These are phyloP conservation scores for Chaitophorus viminalis DNA, from an alignment of 2,888 invertebrate species.

Conservation along the genomic window DNA sequence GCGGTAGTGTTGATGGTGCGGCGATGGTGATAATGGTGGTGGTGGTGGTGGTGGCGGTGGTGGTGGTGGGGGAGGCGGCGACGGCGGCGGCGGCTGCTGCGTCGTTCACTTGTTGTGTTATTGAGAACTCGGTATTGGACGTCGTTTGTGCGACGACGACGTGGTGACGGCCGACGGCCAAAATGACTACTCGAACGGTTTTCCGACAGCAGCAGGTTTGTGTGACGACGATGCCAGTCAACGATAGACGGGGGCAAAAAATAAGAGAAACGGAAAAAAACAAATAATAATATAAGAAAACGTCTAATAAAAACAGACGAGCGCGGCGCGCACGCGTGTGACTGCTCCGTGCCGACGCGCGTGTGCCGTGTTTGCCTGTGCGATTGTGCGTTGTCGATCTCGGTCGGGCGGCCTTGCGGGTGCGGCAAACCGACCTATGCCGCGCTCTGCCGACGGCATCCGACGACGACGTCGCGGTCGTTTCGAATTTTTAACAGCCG, in stretches of 20 bases:
- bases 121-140: background rate
- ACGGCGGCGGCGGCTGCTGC: too few relatives aligned
- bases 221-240: background rate
- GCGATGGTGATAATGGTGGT: too few relatives aligned
- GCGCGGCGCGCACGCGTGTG: background rate
- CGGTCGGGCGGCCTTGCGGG: background rate
- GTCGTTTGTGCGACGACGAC: background rate
- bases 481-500: background rate
- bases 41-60: too few relatives aligned
- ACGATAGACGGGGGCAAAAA: background rate
- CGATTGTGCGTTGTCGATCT: background rate
- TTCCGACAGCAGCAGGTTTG: background rate
- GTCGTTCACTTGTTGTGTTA: background rate
- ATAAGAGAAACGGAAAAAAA: too few relatives aligned
- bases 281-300: background rate
- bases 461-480: too few relatives aligned
- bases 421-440: background rate
- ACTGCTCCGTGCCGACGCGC: background rate
- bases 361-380: background rate
- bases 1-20: too few relatives aligned
- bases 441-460: background rate
- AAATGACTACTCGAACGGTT: too few relatives aligned
- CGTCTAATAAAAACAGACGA: background rate
- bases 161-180: too few relatives aligned
- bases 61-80: too few relatives aligned